Evolutionary conservation across 2,888 invertebrate species (phyloP), one percentile per base, ranked within the genome.

Genomic region (Mythimna vitellina): DNA sequence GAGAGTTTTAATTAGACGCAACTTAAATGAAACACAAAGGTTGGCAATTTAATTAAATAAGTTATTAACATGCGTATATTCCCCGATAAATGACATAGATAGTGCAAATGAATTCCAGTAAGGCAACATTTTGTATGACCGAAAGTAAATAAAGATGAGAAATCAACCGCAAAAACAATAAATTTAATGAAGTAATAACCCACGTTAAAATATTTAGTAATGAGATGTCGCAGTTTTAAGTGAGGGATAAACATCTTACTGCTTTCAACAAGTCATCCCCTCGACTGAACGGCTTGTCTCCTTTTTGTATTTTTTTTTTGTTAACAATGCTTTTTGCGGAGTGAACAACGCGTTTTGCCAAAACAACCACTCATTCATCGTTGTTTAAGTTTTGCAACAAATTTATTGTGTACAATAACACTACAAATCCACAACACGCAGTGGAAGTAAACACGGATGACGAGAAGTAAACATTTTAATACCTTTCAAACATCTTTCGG

Each of bases 351-450:
- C 65, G 67, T 57, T 65, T 78, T 78, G 76, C 71, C 80, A 83
- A 84, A 82, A 81, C 67, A 80, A 82, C 68, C 32, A 64, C 77
- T 79, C 78, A 76, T 73, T 70, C 65, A 70, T 58, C 66, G 64
- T 65, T 84, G 74, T 85, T 82, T 76, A 77, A 84, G 60, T 81
- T 77, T 85, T 73, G 73, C 77, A 78, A 78, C 70, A 77, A 82
- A 78, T 79, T 76, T 66, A 76, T 78, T 73, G 54, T 76, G 58
- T 79, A 67, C 73, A 70, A 75, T 73, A 83, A 77, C 46, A 76
- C 70, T 72, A 73, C 61, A 80, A 76, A 71, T 61, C 81, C 29
- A 79, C 42, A 74, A 65, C 61, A 56, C 29, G 62, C 25, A 29
- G 56, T 46, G 57, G 42, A 66, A 73, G 79, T 75, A 81, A 84